Conservation (phyloP, 2,113 vertebrate genomes). For the Prunella fulvescens region DNA sequence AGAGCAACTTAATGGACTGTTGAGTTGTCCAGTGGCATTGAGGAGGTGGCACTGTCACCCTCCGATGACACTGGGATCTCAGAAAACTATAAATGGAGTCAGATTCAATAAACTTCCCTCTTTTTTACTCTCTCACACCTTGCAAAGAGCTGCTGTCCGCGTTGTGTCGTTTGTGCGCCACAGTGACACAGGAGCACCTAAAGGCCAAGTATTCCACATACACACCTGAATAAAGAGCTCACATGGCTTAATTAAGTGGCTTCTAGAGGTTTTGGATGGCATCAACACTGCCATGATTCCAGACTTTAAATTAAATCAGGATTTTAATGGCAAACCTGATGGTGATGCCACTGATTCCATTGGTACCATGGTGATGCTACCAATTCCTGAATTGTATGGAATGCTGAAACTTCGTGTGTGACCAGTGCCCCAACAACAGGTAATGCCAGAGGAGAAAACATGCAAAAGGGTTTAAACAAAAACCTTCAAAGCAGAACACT, state of each 20-base stretch:
- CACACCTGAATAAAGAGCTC: not conserved
- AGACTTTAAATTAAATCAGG: not conserved
- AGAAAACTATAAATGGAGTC: too few relatives aligned
- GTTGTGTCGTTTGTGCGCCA: too few relatives aligned
- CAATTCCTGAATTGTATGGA: not conserved
- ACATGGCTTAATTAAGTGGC: not conserved
- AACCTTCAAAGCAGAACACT: not conserved
- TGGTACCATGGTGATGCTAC: not conserved
- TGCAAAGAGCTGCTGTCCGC: too few relatives aligned
- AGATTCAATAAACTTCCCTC: too few relatives aligned
- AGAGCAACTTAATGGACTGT: too few relatives aligned
- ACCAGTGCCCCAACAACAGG: not conserved
- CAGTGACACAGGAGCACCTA: conserved; percentile 48
- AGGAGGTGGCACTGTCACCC: too few relatives aligned
- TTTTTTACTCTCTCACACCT: too few relatives aligned
- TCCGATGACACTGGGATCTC: too few relatives aligned
- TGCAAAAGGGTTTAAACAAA: not conserved
- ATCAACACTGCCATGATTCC: not conserved
- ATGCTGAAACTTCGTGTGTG: not conserved
- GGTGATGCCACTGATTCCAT: not conserved
- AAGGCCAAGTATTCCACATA: not conserved
- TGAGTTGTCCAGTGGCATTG: too few relatives aligned
- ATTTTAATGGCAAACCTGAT: not conserved
- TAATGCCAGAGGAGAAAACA: not conserved
- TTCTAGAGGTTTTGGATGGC: not conserved